Base-by-base conservation (phyloP, 2,797 vertebrate species). In the Lutjanus campechanus region DNA sequence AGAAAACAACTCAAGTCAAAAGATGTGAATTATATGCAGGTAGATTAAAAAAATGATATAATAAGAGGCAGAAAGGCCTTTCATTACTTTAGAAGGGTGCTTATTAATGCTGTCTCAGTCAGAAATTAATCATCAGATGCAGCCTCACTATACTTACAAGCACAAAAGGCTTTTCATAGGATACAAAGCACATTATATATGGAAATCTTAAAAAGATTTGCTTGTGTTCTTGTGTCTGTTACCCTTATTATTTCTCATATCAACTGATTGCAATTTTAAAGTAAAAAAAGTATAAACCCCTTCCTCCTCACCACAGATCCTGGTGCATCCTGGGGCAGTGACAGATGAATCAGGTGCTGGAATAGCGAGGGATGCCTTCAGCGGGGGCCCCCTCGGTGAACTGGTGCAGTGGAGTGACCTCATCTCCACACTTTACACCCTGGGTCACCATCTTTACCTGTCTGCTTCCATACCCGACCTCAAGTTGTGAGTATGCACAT, bases 391-490 rank as follows among this genome's bases (percentile, higher is more conserved):
- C 54, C 96, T 97, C 49, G 96, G 97, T 59, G 96, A 97, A 94
- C 94, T 96, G 78, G 96, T 97, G 87, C 96, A 97, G 82, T 97
- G 97, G 97, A 97, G 96, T 95, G 96, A 97, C 94, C 95, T 97
- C 92, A 96, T 97, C 93, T 93, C 96, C 81, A 95, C 96, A 80
- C 95, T 97, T 69, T 95, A 97, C 93, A 95, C 96, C 92, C 93
- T 97, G 88, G 96, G 97, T 89, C 96, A 97, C 92, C 93, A 96
- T 92, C 94, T 97, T 87, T 93, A 96, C 93, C 94, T 97, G 90
- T 96, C 96, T 71, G 95, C 94, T 85, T 97, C 96, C 63, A 79
- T 96, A 91, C 94, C 93, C 69, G 95, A 96, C 90, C 76, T 87
- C 13, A 56, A 53, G 8, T 0, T 12, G 84, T 85, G 44, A 83